These are phyloP conservation scores for Synanthedon formicaeformis DNA, from an alignment of 2,888 invertebrate genomes.

Conservation along the genomic window DNA sequence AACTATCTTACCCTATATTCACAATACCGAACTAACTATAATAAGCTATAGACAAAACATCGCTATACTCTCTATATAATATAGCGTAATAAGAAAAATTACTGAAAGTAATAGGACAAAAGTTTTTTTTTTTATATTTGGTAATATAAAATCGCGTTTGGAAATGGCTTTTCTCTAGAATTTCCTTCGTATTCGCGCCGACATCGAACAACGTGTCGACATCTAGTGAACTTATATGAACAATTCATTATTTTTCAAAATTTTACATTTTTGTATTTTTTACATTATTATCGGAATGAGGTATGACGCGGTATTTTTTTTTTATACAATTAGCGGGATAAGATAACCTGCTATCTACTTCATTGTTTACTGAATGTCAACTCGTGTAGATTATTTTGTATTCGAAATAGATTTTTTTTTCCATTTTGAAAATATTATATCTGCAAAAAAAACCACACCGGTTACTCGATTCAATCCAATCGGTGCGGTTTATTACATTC, in stretches of 20 bases:
- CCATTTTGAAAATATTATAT: no score
- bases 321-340: not conserved
- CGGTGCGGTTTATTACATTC: no score
- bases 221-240: no score
- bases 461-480: no score
- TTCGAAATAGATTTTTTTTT: no score
- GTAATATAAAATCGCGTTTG: conserved; percentile 17
- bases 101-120: conserved; percentile 24
- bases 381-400: no score
- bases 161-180: not conserved
- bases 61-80: conserved; percentile 27
- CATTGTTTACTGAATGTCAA: no score
- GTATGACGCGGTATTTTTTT: conserved; percentile 33
- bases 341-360: not conserved
- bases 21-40: conserved; percentile 22
- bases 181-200: not conserved
- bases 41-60: conserved; percentile 24
- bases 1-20: conserved; percentile 15
- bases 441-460: no score
- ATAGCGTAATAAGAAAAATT: conserved; percentile 7
- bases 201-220: no score
- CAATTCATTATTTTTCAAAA: not conserved
- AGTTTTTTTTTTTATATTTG: conserved; percentile 19
- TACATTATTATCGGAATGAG: conserved; percentile 36
- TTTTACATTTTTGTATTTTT: conserved; percentile 2